Evolutionary conservation across 1,140 invertebrate species (phyloP).

Genomic region (Reticulitermes speratus): DNA sequence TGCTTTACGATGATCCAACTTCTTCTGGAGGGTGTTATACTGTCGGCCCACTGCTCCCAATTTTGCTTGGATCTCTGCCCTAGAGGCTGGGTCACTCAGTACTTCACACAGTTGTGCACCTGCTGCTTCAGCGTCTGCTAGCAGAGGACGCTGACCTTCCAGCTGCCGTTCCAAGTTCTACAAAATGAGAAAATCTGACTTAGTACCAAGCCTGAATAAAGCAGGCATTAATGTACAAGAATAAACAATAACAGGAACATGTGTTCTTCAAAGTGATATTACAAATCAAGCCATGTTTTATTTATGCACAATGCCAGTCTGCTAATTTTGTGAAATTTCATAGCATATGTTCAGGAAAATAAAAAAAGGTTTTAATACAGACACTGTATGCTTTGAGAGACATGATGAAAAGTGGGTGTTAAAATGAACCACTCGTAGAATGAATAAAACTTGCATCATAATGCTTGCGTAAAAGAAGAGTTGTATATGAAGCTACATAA

Average conservation of each 20-base stretch:
- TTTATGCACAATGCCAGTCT: too few relatives aligned
- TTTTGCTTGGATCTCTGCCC: constrained; percentile 87
- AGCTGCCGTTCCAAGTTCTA: constrained; percentile 81
- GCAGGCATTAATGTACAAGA: not conserved
- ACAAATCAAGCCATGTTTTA: too few relatives aligned
- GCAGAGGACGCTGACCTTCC: constrained; percentile 78
- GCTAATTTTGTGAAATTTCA: too few relatives aligned
- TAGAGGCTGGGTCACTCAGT: constrained; percentile 85
- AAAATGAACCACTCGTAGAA: too few relatives aligned
- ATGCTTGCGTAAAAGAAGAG: too few relatives aligned
- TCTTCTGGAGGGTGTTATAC: constrained; percentile 82
- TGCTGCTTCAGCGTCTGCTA: constrained; percentile 84
- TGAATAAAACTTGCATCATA: too few relatives aligned
- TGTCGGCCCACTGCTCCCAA: constrained; percentile 77
- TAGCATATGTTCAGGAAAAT: too few relatives aligned
- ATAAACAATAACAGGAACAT: not conserved
- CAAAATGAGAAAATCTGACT: constrained; percentile 32
- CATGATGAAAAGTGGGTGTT: too few relatives aligned
- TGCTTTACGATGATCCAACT: constrained; percentile 84
- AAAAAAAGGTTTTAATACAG: too few relatives aligned
- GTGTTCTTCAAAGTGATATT: not conserved
- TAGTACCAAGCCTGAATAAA: not conserved
- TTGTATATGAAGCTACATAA: too few relatives aligned
- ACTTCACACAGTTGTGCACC: constrained; percentile 84
- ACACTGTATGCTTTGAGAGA: too few relatives aligned